Percentiles rank a stretch among this genome's conserved stretches.
These are phyloP conservation scores for Lamprotornis superbus DNA, from an alignment of 2,113 vertebrate species.

Conservation along the genomic window DNA sequence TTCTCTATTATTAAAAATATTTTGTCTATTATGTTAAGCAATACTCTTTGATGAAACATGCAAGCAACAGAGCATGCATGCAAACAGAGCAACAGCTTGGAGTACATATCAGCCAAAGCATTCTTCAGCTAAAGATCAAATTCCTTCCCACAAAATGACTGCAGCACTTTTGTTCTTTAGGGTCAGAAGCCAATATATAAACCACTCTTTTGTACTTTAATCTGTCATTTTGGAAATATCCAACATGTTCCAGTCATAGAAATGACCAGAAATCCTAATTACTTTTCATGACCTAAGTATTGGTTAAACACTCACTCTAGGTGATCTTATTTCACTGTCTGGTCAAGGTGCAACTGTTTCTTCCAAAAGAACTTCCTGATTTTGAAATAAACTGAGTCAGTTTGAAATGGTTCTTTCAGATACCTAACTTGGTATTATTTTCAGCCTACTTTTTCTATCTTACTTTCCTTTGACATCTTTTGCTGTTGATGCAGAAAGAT, in stretches of 20 bases:
- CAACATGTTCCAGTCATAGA: background rate
- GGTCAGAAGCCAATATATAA: background rate
- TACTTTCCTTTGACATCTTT: background rate
- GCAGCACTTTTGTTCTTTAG: background rate
- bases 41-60: background rate
- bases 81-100: background rate
- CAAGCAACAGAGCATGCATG: too few species aligned
- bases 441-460: background rate
- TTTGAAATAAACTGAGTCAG: background rate
- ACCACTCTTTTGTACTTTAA: background rate
- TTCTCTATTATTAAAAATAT: background rate
- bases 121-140: background rate
- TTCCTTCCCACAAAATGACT: rapidly evolving
- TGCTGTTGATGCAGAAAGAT: background rate
- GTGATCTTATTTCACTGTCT: background rate
- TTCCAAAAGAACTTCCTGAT: background rate
- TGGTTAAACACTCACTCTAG: background rate
- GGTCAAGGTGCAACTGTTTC: background rate
- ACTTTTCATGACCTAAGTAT: background rate
- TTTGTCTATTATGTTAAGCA: background rate
- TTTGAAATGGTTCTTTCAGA: background rate
- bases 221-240: background rate
- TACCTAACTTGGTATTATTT: background rate
- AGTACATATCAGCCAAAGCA: background rate
- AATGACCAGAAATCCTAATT: background rate